phyloP scores from a whole-genome alignment of 2,888 invertebrate genomes.

The Idaea straminata region DNA sequence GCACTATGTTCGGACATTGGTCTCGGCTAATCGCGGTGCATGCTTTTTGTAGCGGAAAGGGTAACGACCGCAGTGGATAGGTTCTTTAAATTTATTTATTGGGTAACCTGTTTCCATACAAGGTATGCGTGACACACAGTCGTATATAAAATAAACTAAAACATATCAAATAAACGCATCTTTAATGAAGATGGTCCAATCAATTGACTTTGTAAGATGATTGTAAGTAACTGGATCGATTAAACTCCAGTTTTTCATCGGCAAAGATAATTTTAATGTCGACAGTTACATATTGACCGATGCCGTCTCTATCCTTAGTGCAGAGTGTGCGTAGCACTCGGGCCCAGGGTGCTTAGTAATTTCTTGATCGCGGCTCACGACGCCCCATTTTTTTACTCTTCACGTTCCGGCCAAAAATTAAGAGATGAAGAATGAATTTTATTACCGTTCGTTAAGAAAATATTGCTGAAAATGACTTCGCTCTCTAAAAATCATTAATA shows the following conservation, averaged over 20 bases:
- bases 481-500: too few relatives aligned
- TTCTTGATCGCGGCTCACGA: too few relatives aligned
- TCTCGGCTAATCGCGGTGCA: slow-evolving; percentile 54
- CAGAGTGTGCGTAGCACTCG: too few relatives aligned
- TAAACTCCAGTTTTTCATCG: slow-evolving; percentile 23
- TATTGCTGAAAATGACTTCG: too few relatives aligned
- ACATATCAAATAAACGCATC: slow-evolving; percentile 38
- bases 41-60: slow-evolving; percentile 66
- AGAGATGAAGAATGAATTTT: too few relatives aligned
- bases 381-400: too few relatives aligned
- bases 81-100: slow-evolving; percentile 74
- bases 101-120: slow-evolving; percentile 69
- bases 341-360: too few relatives aligned
- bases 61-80: slow-evolving; percentile 66
- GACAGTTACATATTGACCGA: slow-evolving; percentile 13
- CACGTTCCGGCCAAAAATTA: too few relatives aligned
- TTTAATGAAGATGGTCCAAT: slow-evolving; percentile 18
- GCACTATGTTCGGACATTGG: slow-evolving; percentile 46
- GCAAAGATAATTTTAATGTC: slow-evolving; percentile 13
- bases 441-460: too few relatives aligned
- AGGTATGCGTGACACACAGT: slow-evolving; percentile 59
- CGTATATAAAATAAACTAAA: slow-evolving; percentile 53
- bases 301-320: too few relatives aligned
- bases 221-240: slow-evolving; percentile 21
- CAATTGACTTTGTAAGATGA: slow-evolving; percentile 17